phyloP scores from a whole-genome alignment of 2,113 vertebrate species.

The Pelvicachromis taeniatus region DNA sequence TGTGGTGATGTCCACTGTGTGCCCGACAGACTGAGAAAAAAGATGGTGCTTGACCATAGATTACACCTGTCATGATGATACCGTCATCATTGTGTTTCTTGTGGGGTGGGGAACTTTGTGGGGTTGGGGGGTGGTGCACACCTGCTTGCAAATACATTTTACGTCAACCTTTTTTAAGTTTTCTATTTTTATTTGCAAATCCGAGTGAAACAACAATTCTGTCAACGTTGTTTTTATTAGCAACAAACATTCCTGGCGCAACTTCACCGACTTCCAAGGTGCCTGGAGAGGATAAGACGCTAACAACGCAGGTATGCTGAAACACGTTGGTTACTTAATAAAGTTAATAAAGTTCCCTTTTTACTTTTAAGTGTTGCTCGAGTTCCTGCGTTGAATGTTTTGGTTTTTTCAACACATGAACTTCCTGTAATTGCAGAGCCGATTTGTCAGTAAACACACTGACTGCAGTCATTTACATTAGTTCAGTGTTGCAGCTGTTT shows the following conservation, averaged over 20 bases:
- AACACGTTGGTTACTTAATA: too few species aligned
- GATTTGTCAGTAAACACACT: background rate
- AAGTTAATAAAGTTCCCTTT: too few species aligned
- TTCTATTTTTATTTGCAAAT: background rate
- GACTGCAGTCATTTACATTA: background rate
- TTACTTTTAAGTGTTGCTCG: too few species aligned
- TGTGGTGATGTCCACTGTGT: accelerated
- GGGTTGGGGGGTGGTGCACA: background rate
- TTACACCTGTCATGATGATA: background rate
- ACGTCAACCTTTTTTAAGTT: background rate
- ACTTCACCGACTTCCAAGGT: too few species aligned
- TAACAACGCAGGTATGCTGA: too few species aligned
- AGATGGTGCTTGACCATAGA: background rate
- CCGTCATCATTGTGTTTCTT: background rate
- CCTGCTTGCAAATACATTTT: accelerated
- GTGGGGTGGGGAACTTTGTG: background rate
- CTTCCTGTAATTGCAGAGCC: background rate
- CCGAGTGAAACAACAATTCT: background rate
- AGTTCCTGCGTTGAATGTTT: too few species aligned
- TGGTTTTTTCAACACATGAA: background rate
- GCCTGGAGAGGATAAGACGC: too few species aligned
- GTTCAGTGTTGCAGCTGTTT: background rate
- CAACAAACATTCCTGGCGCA: too few species aligned
- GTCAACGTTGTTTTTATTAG: background rate
- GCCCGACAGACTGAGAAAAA: accelerated